Evolutionary conservation across 2,888 invertebrate species (phyloP).

Genomic region (Eulithis testata): DNA sequence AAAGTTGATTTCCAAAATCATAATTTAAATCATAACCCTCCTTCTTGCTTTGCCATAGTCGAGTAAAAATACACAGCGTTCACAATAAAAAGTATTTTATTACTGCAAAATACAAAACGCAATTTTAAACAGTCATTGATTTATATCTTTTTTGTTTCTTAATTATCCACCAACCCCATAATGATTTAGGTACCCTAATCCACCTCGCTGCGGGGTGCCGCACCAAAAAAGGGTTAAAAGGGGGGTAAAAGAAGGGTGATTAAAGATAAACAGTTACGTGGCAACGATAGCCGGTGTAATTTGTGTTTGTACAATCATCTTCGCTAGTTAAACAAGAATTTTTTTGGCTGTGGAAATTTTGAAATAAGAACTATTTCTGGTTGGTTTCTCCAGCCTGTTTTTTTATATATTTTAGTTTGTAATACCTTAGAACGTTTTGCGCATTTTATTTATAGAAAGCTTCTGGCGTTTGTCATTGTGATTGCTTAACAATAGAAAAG

Average conservation of each 20-base stretch:
- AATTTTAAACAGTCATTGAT: conserved; percentile 44
- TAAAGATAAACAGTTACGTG: conserved; percentile 80
- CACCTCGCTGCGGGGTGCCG: conserved; percentile 54
- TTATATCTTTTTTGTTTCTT: conserved; percentile 45
- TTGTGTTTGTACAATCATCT: conserved; percentile 77
- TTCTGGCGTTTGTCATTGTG: conserved; percentile 1
- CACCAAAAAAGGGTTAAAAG: conserved; percentile 64
- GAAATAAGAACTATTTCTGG: too few species aligned
- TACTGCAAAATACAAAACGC: conserved; percentile 37
- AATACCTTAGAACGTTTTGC: too few species aligned
- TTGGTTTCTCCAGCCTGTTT: too few species aligned
- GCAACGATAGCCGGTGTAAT: conserved; percentile 63
- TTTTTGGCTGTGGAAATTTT: conserved; percentile 48
- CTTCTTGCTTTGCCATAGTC: too few species aligned
- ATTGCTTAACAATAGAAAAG: conserved; percentile 8
- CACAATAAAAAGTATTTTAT: conserved; percentile 1
- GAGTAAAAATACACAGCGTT: not conserved
- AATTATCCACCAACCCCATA: conserved; percentile 56
- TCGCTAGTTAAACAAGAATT: conserved; percentile 63
- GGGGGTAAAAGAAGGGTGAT: conserved; percentile 77
- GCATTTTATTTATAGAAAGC: too few species aligned
- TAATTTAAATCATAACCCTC: not conserved
- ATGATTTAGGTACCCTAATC: conserved; percentile 76
- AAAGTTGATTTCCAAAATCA: not conserved
- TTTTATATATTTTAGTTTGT: too few species aligned